These are phyloP conservation scores for Temnothorax nylanderi DNA, from an alignment of 1,140 invertebrate species.

Conservation along the genomic window DNA sequence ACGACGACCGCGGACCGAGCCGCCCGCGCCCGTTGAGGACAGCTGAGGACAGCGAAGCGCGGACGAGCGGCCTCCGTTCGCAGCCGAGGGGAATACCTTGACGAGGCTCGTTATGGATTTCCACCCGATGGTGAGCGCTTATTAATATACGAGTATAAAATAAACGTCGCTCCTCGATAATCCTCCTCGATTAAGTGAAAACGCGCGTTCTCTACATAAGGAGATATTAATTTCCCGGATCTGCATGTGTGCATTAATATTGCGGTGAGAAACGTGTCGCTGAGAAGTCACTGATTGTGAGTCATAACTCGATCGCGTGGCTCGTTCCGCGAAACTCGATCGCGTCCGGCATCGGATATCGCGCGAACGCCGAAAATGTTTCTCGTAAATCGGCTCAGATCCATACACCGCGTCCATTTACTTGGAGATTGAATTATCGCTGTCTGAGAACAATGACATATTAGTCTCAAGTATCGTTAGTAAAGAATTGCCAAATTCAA, in stretches of 20 bases:
- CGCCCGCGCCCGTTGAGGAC: neutral
- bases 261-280: conserved; percentile 1
- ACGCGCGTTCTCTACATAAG: neutral
- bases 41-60: neutral
- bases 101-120: conserved; percentile 78
- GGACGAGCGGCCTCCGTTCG: conserved; percentile 3
- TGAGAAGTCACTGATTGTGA: conserved; percentile 12
- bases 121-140: conserved; percentile 75
- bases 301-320: neutral
- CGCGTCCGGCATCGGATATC: neutral
- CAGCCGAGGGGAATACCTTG: conserved; percentile 28
- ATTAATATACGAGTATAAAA: too few species aligned
- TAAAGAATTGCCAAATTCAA: neutral
- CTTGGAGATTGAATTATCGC: neutral
- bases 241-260: neutral
- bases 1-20: neutral
- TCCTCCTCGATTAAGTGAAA: neutral
- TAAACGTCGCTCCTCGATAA: neutral
- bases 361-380: neutral
- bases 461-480: neutral
- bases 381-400: neutral
- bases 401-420: neutral
- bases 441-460: too few species aligned
- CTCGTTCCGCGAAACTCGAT: conserved; percentile 24
- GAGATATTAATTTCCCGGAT: neutral